These are phyloP conservation scores for Girardinus metallicus DNA, from an alignment of 2,797 vertebrate genomes.

Conservation along the genomic window DNA sequence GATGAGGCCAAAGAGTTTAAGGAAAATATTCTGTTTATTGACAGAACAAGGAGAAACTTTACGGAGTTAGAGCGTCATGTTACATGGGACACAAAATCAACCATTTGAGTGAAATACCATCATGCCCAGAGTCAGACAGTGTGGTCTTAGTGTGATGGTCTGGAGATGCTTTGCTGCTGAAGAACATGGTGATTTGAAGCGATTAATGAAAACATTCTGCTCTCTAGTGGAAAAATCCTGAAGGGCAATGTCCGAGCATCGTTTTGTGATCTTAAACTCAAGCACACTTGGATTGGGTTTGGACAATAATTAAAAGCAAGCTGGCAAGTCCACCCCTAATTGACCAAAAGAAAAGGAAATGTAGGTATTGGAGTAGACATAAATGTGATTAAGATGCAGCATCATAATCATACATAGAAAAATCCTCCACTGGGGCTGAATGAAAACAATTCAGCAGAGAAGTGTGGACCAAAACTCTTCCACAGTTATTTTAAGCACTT, in stretches of 20 bases:
- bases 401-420: neutral
- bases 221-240: too few relatives aligned
- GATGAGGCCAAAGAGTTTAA: neutral
- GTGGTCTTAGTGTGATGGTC: neutral
- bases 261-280: too few relatives aligned
- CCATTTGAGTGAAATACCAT: neutral
- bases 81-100: neutral
- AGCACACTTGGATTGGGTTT: too few relatives aligned
- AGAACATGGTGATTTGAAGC: neutral
- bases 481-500: neutral
- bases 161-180: neutral
- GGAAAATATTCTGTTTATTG: too few relatives aligned
- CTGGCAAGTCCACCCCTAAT: too few relatives aligned
- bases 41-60: too few relatives aligned
- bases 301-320: too few relatives aligned
- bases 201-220: neutral
- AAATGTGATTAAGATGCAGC: neutral
- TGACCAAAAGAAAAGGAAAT: neutral
- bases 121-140: neutral
- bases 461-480: neutral
- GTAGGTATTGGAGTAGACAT: neutral
- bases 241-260: too few relatives aligned
- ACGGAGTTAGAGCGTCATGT: too few relatives aligned
- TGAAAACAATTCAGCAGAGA: neutral
- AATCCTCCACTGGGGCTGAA: too few relatives aligned